Percentiles rank a stretch among this genome's conserved stretches.
Conservation (phyloP, 2,113 vertebrate genomes). For the Rynchops niger region DNA sequence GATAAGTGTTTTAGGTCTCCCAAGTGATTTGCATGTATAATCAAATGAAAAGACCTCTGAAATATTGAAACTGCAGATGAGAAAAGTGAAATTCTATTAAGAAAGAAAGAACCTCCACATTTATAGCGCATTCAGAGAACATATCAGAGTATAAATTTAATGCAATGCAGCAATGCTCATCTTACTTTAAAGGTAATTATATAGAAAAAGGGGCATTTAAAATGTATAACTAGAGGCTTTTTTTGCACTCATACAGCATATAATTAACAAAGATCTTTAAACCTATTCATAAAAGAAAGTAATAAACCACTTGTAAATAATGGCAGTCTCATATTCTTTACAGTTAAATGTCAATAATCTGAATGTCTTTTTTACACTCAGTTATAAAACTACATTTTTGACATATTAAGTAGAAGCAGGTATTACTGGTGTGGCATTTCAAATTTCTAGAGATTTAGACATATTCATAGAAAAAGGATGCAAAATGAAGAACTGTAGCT, state of each 20-base stretch:
- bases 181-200: slow-evolving; percentile 75
- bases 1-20: slow-evolving; percentile 58
- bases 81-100: slow-evolving; percentile 70
- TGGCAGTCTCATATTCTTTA: slow-evolving; percentile 64
- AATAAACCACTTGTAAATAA: slow-evolving; percentile 78
- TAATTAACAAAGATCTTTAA: slow-evolving; percentile 76
- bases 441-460: slow-evolving; percentile 69
- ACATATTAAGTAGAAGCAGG: slow-evolving; percentile 66
- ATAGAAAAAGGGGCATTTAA: slow-evolving; percentile 65
- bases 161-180: slow-evolving; percentile 62
- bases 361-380: slow-evolving; percentile 60
- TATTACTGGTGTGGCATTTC: slow-evolving; percentile 58
- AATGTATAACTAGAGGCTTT: slow-evolving; percentile 60
- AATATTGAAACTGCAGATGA: slow-evolving; percentile 63
- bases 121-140: slow-evolving; percentile 62
- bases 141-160: slow-evolving; percentile 59
- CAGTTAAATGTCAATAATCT: slow-evolving; percentile 73
- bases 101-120: slow-evolving; percentile 58
- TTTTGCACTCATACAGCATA: slow-evolving; percentile 58
- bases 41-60: slow-evolving; percentile 59
- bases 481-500: slow-evolving; percentile 59
- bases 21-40: slow-evolving; percentile 68
- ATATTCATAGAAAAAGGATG: slow-evolving; percentile 61
- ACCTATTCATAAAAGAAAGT: slow-evolving; percentile 73
- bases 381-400: slow-evolving; percentile 64